A percentile compares a stretch with the other conserved stretches of the same genome.
Conservation (phyloP, 2,888 invertebrate species). For the Tenthredo livida region DNA sequence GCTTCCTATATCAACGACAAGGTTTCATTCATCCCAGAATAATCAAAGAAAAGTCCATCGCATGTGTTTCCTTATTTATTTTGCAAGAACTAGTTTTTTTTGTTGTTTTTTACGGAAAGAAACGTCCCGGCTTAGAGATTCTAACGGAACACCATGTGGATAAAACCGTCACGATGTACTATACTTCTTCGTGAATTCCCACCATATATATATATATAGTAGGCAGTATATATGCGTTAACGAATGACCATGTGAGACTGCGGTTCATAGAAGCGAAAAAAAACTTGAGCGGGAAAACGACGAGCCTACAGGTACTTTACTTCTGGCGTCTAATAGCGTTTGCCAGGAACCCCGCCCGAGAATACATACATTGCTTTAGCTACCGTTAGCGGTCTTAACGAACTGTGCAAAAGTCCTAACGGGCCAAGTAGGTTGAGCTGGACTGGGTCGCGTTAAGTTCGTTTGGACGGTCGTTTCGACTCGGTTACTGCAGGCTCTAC, state of each 20-base stretch:
- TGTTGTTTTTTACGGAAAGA: background rate
- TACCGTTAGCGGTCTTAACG: slow-evolving; percentile 37
- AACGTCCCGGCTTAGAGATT: background rate
- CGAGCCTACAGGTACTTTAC: background rate
- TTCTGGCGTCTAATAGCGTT: slow-evolving; percentile 24
- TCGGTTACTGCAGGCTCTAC: background rate
- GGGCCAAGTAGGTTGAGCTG: slow-evolving; percentile 29
- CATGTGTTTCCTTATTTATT: background rate
- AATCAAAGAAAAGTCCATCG: no score
- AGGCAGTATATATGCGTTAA: background rate
- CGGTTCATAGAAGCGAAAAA: background rate
- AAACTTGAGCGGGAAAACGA: background rate
- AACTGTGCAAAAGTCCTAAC: slow-evolving; percentile 40
- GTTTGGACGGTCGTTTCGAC: slow-evolving; percentile 8
- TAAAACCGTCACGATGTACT: background rate
- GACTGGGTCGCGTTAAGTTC: slow-evolving; percentile 29
- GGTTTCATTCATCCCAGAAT: background rate
- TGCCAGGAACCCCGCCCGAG: slow-evolving; percentile 10
- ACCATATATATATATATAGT: no score
- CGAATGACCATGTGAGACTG: background rate
- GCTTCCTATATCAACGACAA: background rate
- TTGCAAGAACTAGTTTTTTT: background rate
- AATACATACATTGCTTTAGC: slow-evolving; percentile 25
- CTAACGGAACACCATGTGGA: background rate
- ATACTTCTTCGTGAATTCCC: background rate